Evolutionary conservation across 1,140 invertebrate genomes (phyloP), one percentile per base, ranked within the genome.

Genomic region (Cydia splendana): DNA sequence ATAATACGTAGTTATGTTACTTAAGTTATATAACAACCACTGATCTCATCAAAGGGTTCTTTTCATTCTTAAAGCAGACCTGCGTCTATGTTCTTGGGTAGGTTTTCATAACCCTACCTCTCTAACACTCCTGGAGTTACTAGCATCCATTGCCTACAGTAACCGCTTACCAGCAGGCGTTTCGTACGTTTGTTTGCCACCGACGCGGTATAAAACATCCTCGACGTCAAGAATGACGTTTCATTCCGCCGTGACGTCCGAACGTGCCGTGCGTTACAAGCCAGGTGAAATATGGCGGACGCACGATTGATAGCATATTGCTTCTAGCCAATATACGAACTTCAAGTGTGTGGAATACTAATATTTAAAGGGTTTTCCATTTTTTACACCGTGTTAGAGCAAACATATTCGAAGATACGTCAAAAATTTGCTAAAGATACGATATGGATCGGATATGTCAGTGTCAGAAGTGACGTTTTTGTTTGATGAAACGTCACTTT

Each of bases 241-340:
- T 20, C 20, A 28, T 30, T 65, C 28, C 28, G 6, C 3, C 9
- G 18, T 65, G 65, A 67, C 28, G 65, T 67, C 65, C 4, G 18
- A 13, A 67, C 65, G 65, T 34, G 65, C 24, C 65, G 10, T 3
- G 28, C 24, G 62, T 65, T 65, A 65, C 57, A 24, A 65, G 57
- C 3, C 62, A 67, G 65, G 65, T 67, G 28, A 67, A 67, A 38
- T 67, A 67, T 67, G 28, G 24, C 30, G 65, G 57, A n/a, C 20
- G 7, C 9, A 24, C 57, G 57, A 62, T 62, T 20, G 57, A 62
- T 62, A 62, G 57, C 57, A 62, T 62, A 62, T 62, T 62, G 57
- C 18, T 62, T 62, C 57, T 62, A 12, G 57, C 57, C 57, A 24
- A 62, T 62, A 62, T 62, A 20, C 20, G 51, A 7, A 18, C 4